phyloP scores from a whole-genome alignment of 2,797 vertebrate species.

The Trachops cirrhosus region DNA sequence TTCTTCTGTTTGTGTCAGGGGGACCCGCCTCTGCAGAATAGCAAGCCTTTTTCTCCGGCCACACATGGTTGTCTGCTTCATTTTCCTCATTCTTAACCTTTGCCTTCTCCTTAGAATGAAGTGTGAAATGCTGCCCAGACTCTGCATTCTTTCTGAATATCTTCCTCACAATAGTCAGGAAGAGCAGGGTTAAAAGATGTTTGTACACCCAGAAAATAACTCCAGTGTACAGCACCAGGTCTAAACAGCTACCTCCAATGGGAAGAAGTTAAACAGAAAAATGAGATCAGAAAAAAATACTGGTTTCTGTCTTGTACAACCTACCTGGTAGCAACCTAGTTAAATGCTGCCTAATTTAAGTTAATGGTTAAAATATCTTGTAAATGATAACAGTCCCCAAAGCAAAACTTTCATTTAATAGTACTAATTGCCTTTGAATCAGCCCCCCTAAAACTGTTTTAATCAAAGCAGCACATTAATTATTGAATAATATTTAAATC shows the following conservation, averaged over 20 bases:
- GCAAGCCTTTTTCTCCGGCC: conserved; percentile 65
- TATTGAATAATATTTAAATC: conserved; percentile 76
- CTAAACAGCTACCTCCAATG: neutral
- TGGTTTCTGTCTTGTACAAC: neutral
- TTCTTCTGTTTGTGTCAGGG: conserved; percentile 64
- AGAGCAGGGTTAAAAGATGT: conserved; percentile 67
- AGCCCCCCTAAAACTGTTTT: conserved; percentile 58
- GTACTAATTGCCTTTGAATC: conserved; percentile 72
- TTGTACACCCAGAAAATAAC: conserved; percentile 52
- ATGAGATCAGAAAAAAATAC: neutral
- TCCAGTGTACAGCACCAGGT: neutral
- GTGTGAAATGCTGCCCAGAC: conserved; percentile 57
- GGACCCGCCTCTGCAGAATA: conserved; percentile 43
- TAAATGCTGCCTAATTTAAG: conserved; percentile 40
- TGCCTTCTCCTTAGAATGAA: conserved; percentile 63
- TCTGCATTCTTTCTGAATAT: conserved; percentile 62
- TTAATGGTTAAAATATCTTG: conserved; percentile 67
- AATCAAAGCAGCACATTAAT: conserved; percentile 59
- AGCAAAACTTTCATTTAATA: conserved; percentile 74
- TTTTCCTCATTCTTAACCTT: conserved; percentile 81
- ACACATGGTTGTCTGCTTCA: conserved; percentile 74
- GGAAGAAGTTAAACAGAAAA: neutral
- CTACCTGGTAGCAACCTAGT: neutral
- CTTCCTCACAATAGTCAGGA: conserved; percentile 49
- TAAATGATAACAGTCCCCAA: conserved; percentile 77